Conservation (phyloP, 2,888 invertebrate genomes). For the Sisyra terminalis region DNA sequence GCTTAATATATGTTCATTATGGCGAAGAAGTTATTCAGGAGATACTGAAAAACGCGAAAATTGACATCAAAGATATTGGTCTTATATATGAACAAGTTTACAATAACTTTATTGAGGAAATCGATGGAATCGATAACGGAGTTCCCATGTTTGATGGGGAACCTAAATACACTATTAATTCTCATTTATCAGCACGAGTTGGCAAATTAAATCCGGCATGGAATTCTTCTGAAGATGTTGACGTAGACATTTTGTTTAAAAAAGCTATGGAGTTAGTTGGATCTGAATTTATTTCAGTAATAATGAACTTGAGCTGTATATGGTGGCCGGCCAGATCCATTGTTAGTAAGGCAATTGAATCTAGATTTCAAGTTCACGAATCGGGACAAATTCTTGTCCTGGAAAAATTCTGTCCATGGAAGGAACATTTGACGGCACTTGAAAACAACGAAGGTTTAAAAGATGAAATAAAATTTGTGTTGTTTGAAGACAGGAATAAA, state of each 20-base stretch:
- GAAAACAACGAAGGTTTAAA: constrained; percentile 55
- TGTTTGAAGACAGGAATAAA: constrained; percentile 47
- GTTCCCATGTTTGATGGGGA: constrained; percentile 57
- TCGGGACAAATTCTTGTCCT: constrained; percentile 74
- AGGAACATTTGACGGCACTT: constrained; percentile 67
- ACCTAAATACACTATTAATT: constrained; percentile 60
- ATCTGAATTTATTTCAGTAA: constrained; percentile 56
- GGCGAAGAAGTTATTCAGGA: constrained; percentile 61
- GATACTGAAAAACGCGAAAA: constrained; percentile 30
- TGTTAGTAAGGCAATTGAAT: constrained; percentile 54
- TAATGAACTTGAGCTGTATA: constrained; percentile 40
- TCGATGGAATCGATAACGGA: constrained; percentile 98
- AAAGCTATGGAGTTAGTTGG: constrained; percentile 67
- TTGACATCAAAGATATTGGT: constrained; percentile 27
- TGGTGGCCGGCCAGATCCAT: constrained; percentile 81
- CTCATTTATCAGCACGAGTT: constrained; percentile 63
- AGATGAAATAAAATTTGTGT: constrained; percentile 48
- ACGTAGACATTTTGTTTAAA: constrained; percentile 44
- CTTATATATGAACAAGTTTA: constrained; percentile 59
- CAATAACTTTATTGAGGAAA: constrained; percentile 73
- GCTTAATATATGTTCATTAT: constrained; percentile 78
- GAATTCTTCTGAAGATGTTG: constrained; percentile 42
- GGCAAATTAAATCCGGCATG: constrained; percentile 67
- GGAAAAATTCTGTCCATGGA: constrained; percentile 68
- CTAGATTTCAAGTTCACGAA: constrained; percentile 46